phyloP scores from a whole-genome alignment of 2,888 invertebrate species.

The Netelia inedita region DNA sequence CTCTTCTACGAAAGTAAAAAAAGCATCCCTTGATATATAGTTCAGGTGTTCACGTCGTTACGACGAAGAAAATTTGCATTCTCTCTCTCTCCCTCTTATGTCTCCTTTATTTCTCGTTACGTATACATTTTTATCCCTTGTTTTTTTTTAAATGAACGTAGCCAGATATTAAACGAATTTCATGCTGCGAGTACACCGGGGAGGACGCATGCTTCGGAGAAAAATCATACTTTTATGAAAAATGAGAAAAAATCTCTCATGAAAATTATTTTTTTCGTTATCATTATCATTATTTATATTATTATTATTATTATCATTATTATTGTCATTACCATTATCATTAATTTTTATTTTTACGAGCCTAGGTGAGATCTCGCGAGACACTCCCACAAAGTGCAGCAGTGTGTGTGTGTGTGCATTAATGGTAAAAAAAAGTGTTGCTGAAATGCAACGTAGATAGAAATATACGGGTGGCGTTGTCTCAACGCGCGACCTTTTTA shows the following conservation, averaged over 20 bases:
- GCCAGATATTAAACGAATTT: conserved; percentile 44
- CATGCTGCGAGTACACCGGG: not conserved
- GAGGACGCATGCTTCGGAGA: not conserved
- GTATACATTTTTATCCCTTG: conserved; percentile 26
- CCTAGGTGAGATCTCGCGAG: conserved; percentile 40
- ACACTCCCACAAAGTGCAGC: conserved; percentile 60
- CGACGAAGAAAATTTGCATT: conserved; percentile 49
- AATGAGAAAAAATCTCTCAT: conserved; percentile 12
- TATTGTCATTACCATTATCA: conserved; percentile 9
- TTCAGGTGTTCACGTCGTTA: not conserved
- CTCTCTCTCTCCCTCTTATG: not conserved
- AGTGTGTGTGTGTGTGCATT: not conserved
- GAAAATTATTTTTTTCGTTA: conserved; percentile 29
- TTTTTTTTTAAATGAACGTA: conserved; percentile 19
- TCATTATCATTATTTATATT: not conserved
- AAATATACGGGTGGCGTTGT: conserved; percentile 45
- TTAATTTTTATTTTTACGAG: conserved; percentile 23
- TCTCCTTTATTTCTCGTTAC: not conserved
- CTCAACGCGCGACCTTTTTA: not conserved
- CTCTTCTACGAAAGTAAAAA: conserved; percentile 11
- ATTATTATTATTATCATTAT: not conserved
- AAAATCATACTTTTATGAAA: conserved; percentile 56
- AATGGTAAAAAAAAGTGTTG: not conserved
- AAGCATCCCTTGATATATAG: conserved; percentile 19
- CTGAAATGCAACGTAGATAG: conserved; percentile 62